Percentiles rank a stretch among this genome's conserved stretches.
These are phyloP conservation scores for Diogma glabrata DNA, from an alignment of 2,888 invertebrate species.

Conservation along the genomic window DNA sequence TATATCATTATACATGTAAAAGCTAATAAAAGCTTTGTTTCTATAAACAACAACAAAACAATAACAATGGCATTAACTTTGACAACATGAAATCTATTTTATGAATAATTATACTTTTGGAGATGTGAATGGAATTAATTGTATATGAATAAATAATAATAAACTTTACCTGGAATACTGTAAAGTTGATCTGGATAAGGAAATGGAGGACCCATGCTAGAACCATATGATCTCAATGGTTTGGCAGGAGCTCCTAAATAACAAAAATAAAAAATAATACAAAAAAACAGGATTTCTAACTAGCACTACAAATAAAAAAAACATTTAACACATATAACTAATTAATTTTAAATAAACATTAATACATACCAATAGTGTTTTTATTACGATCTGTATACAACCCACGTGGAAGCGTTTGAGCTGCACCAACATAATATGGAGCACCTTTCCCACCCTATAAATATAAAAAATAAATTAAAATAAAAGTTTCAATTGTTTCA, in stretches of 20 bases:
- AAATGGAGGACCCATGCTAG: constrained; percentile 36
- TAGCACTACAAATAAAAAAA: constrained; percentile 13
- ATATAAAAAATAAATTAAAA: constrained; percentile 10
- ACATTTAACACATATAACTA: constrained; percentile 6
- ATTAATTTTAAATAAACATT: background rate
- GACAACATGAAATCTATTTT: too few relatives aligned
- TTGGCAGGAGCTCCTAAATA: constrained; percentile 37
- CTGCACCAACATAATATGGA: constrained; percentile 36
- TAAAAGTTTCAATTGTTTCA: too few relatives aligned
- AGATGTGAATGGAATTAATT: too few relatives aligned
- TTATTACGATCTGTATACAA: constrained; percentile 40
- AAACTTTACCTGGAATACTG: constrained; percentile 37
- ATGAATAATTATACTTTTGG: too few relatives aligned
- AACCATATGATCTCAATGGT: constrained; percentile 38
- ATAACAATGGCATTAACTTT: too few relatives aligned
- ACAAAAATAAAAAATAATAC: constrained; percentile 8
- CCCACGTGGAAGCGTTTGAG: constrained; percentile 35
- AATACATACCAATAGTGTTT: constrained; percentile 32
- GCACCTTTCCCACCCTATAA: constrained; percentile 35
- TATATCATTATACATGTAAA: too few relatives aligned
- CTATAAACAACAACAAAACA: too few relatives aligned
- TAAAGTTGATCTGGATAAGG: constrained; percentile 39
- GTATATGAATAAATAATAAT: too few relatives aligned
- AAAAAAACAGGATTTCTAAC: background rate
- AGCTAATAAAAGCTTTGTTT: too few relatives aligned